phyloP scores from a whole-genome alignment of 2,797 vertebrate species.

The Menidia menidia region DNA sequence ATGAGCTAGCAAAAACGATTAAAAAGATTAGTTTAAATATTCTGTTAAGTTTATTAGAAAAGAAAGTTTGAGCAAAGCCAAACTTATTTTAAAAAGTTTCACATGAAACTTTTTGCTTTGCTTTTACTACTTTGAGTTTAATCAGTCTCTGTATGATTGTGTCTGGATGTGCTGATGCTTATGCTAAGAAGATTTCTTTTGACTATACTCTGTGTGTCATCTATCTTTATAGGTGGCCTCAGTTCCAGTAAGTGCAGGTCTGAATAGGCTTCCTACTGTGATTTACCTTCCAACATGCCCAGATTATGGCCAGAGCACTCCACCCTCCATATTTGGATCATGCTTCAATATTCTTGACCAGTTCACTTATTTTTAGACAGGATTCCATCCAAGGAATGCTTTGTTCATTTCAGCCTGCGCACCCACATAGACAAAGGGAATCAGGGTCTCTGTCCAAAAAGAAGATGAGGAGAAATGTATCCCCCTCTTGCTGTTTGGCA shows the following conservation, averaged over 20 bases:
- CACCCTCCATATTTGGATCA: constrained; percentile 55
- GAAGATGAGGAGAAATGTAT: constrained; percentile 67
- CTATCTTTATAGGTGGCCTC: constrained; percentile 56
- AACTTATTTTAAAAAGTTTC: background rate
- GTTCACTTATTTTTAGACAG: constrained; percentile 77
- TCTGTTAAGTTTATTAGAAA: too few relatives aligned
- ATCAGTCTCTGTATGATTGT: background rate
- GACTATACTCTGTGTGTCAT: constrained; percentile 38
- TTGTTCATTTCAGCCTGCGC: constrained; percentile 28
- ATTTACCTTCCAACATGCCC: constrained; percentile 37
- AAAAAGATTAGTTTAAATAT: background rate
- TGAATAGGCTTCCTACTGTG: constrained; percentile 38
- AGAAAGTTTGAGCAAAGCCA: too few relatives aligned
- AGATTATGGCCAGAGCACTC: constrained; percentile 33
- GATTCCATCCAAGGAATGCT: constrained; percentile 51
- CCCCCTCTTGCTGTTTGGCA: constrained; percentile 59
- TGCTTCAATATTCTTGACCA: constrained; percentile 61
- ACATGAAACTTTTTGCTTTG: background rate
- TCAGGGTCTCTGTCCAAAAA: constrained; percentile 41
- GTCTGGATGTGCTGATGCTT: constrained; percentile 41
- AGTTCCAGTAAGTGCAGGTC: constrained; percentile 67
- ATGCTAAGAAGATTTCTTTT: constrained; percentile 80
- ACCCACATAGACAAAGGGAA: constrained; percentile 16
- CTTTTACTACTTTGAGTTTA: constrained; percentile 6
- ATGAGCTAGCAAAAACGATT: background rate